Conservation (phyloP, 35 echinoderm and acorn worm genomes). For the Stichopus chloronotus region DNA sequence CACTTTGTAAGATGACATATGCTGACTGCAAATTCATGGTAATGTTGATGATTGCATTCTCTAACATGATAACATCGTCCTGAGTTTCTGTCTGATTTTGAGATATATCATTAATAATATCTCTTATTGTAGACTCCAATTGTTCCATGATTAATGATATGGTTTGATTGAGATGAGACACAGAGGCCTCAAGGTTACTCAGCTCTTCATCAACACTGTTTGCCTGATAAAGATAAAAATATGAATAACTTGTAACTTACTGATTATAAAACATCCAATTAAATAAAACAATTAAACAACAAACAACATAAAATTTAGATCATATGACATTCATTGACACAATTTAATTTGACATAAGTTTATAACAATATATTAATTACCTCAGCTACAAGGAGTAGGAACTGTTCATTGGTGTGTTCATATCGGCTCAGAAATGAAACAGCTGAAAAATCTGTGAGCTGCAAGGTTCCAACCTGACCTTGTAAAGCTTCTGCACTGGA, state of each 20-base stretch:
- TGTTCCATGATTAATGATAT: constrained; percentile 67
- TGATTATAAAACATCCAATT: not conserved
- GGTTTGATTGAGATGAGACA: constrained; percentile 63
- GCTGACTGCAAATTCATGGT: constrained; percentile 47
- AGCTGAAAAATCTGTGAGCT: constrained; percentile 33
- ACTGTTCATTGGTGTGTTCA: constrained; percentile 54
- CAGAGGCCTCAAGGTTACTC: constrained; percentile 25
- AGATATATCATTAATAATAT: not conserved
- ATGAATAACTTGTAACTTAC: not conserved
- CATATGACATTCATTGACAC: not conserved
- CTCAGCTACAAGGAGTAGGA: constrained; percentile 62
- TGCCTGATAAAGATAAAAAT: constrained; percentile 54
- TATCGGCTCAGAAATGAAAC: constrained; percentile 71
- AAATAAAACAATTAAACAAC: not conserved
- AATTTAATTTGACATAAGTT: not conserved
- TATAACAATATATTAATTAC: constrained; percentile 25
- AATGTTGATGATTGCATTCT: constrained; percentile 48
- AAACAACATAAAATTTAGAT: not conserved
- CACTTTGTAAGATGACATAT: constrained; percentile 62
- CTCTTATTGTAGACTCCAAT: constrained; percentile 25
- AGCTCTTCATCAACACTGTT: constrained; percentile 59
- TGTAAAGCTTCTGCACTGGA: constrained; percentile 31
- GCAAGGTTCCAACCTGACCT: constrained; percentile 34
- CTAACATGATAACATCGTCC: not conserved
- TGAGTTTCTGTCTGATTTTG: constrained; percentile 16